Percentiles rank a stretch among this genome's conserved stretches.
phyloP scores from a whole-genome alignment of 2,888 invertebrate species.

The Ichneumoninae sp. region DNA sequence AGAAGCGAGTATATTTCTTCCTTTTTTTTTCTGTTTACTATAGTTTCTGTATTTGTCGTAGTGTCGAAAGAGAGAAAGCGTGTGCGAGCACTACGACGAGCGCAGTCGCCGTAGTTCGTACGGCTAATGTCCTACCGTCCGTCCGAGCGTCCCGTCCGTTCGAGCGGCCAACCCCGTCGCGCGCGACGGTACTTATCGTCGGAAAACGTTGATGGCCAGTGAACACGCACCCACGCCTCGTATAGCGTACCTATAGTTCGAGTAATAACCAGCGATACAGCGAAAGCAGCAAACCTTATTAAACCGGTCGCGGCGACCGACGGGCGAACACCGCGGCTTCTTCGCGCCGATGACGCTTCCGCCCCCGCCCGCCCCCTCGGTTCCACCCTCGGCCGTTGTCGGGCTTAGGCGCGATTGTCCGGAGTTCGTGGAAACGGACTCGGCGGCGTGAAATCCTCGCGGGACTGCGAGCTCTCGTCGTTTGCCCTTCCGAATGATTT shows the following conservation, averaged over 20 bases:
- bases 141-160: constrained; percentile 28
- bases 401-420: too few relatives aligned
- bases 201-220: constrained; percentile 68
- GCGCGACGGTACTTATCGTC: constrained; percentile 67
- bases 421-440: neutral
- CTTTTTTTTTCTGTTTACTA: neutral
- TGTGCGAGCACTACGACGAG: neutral
- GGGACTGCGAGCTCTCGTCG: too few relatives aligned
- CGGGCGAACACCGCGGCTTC: neutral
- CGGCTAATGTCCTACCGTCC: constrained; percentile 54
- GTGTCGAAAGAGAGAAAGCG: neutral
- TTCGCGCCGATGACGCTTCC: constrained; percentile 14
- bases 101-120: constrained; percentile 25
- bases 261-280: neutral
- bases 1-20: constrained; percentile 18
- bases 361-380: neutral
- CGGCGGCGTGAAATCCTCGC: too few relatives aligned
- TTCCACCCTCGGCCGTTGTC: too few relatives aligned
- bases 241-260: neutral
- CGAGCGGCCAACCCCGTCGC: constrained; percentile 50
- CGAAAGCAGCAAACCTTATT: constrained; percentile 3
- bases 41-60: constrained; percentile 1
- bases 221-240: constrained; percentile 67
- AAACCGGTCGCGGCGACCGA: constrained; percentile 6
- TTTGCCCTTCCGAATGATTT: neutral